phyloP scores from a whole-genome alignment of 2,797 vertebrate species.

The Spinus olivaceus region DNA sequence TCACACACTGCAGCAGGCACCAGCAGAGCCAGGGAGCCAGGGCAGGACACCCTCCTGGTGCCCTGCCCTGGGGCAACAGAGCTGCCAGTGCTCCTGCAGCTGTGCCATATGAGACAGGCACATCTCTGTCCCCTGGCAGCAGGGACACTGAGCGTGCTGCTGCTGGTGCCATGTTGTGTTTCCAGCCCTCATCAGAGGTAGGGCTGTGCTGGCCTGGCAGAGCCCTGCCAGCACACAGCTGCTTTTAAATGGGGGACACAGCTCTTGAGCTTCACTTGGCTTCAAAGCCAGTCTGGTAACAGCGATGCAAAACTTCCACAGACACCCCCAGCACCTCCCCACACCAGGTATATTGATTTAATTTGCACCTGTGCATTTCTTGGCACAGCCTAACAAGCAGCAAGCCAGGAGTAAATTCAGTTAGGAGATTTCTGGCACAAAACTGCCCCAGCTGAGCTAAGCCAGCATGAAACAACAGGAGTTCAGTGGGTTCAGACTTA shows the following conservation, averaged over 20 bases:
- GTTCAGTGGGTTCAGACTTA: background rate
- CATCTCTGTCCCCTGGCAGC: rapidly evolving
- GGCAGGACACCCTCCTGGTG: background rate
- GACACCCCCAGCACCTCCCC: background rate
- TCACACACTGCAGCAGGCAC: rapidly evolving
- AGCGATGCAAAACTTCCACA: background rate
- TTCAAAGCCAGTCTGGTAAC: background rate
- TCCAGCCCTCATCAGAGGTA: background rate
- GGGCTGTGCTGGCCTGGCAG: background rate
- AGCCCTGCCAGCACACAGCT: background rate
- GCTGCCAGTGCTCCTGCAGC: background rate
- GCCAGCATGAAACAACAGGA: background rate
- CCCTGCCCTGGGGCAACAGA: rapidly evolving
- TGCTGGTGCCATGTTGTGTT: rapidly evolving
- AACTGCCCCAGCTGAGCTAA: constrained; percentile 25
- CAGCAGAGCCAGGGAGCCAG: background rate
- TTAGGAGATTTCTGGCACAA: constrained; percentile 34
- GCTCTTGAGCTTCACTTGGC: rapidly evolving
- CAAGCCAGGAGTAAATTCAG: constrained; percentile 32
- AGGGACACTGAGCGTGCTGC: background rate
- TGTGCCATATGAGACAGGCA: background rate
- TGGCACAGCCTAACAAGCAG: background rate
- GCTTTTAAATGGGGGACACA: background rate
- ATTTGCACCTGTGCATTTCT: constrained; percentile 55
- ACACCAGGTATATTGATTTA: constrained; percentile 34